These are phyloP conservation scores for Sternarchorhynchus goeldii DNA, from an alignment of 2,797 vertebrate genomes.

Conservation along the genomic window DNA sequence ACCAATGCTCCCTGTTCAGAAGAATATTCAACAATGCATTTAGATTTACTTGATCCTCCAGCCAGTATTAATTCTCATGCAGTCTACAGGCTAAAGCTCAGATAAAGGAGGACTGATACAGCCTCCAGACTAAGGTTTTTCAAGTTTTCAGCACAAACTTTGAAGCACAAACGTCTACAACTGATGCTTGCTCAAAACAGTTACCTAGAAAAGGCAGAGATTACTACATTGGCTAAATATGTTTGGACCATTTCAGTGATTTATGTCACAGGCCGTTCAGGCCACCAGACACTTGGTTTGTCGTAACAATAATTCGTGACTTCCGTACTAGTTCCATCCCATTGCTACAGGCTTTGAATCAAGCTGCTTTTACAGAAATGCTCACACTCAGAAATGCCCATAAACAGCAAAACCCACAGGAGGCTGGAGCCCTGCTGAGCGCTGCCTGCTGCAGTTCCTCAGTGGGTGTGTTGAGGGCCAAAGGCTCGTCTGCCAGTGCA, in stretches of 20 bases:
- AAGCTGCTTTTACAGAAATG: slow-evolving; percentile 11
- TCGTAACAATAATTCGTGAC: slow-evolving; percentile 8
- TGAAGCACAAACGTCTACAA: not conserved
- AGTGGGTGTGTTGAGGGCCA: slow-evolving; percentile 25
- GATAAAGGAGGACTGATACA: too few species aligned
- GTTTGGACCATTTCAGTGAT: not conserved
- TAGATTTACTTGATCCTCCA: not conserved
- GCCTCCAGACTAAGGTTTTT: not conserved
- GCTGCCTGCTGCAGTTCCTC: slow-evolving; percentile 18
- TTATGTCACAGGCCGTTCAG: not conserved
- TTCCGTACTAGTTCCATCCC: slow-evolving; percentile 12
- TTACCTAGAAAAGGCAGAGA: not conserved
- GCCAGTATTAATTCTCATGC: too few species aligned
- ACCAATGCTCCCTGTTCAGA: not conserved
- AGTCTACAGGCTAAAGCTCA: too few species aligned
- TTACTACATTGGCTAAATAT: not conserved
- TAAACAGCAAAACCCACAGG: slow-evolving; percentile 33
- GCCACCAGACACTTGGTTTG: not conserved
- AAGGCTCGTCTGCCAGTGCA: slow-evolving; percentile 44
- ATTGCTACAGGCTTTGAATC: slow-evolving; percentile 14
- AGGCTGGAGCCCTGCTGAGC: slow-evolving; percentile 16
- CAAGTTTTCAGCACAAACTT: too few species aligned
- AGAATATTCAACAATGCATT: not conserved
- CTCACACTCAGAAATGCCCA: slow-evolving; percentile 34
- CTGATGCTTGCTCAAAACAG: not conserved